Conservation (phyloP, 2,888 invertebrate species). For the Amblyjoppa proteus region DNA sequence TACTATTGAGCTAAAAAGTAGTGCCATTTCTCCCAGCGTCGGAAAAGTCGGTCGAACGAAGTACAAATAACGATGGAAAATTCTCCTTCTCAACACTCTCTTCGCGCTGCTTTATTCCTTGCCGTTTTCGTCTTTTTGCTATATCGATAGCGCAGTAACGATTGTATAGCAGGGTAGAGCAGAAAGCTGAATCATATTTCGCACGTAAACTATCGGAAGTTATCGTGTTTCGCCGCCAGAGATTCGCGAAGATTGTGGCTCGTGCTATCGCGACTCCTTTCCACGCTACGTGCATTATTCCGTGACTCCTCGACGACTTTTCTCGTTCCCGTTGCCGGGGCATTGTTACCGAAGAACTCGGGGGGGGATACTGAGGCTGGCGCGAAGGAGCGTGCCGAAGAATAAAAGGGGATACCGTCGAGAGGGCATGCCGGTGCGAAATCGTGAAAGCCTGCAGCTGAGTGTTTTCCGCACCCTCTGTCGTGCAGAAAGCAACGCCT, state of each 20-base stretch:
- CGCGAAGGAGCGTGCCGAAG: slow-evolving; percentile 29
- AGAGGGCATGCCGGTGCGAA: not conserved
- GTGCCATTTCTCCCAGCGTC: too few species aligned
- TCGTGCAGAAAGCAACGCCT: not conserved
- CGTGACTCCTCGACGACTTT: slow-evolving; percentile 25
- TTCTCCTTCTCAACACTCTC: too few species aligned
- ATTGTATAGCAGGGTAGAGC: not conserved
- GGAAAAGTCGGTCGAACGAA: too few species aligned
- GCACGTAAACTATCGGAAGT: slow-evolving; percentile 20
- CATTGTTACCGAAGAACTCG: slow-evolving; percentile 9
- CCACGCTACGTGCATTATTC: slow-evolving; percentile 14
- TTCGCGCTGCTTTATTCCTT: too few species aligned
- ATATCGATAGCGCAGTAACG: not conserved
- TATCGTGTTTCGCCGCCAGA: too few species aligned
- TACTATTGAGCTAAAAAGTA: too few species aligned
- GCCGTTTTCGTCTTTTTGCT: not conserved
- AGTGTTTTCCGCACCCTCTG: not conserved
- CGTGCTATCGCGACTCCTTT: slow-evolving; percentile 16
- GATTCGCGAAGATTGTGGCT: too few species aligned
- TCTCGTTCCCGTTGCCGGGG: slow-evolving; percentile 1
- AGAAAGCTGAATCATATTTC: slow-evolving; percentile 23
- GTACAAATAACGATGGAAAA: too few species aligned
- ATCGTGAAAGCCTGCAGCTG: slow-evolving; percentile 22
- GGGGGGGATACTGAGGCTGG: not conserved
- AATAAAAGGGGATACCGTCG: not conserved